Base-by-base conservation (phyloP, 2,113 vertebrate genomes). In the Cyprinus carpio region DNA sequence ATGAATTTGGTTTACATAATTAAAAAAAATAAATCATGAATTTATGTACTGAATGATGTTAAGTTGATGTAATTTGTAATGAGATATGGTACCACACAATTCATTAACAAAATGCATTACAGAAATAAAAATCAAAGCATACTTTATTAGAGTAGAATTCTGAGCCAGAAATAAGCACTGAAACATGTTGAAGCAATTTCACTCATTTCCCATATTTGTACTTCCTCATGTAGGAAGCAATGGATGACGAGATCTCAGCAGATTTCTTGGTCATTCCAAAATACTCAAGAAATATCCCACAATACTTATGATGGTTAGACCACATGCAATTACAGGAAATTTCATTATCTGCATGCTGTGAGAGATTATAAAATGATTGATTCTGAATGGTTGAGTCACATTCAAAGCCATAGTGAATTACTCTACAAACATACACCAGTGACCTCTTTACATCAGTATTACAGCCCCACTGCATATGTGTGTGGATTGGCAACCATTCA, bases 271-370 rank as follows among this genome's bases (percentile, higher is more conserved):
- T 99, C 90, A 99, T 98, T 87, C 98, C 98, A 43, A 94, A 99
- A 90, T 98, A 99, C 76, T 99, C 97, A 65, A 97, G 72, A 0
- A 99, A 99, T n/a, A n/a, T n/a, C n/a, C n/a, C n/a, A n/a, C n/a
- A n/a, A n/a, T n/a, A n/a, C n/a, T n/a, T n/a, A n/a, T n/a, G n/a
- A n/a, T n/a, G n/a, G n/a, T n/a, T n/a, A n/a, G n/a, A n/a, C n/a
- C n/a, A n/a, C n/a, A n/a, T n/a, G n/a, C n/a, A n/a, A n/a, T n/a
- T n/a, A n/a, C n/a, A n/a, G n/a, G n/a, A n/a, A n/a, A n/a, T n/a
- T n/a, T n/a, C n/a, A n/a, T n/a, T n/a, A n/a, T n/a, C n/a, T n/a
- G 34, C 20, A 78, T 34, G 34, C 34, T 37, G 34, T 37, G 34
- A 37, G 34, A 37, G 4, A 37, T 37, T 37, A 4, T 37, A 37